These are phyloP conservation scores for Leptinotarsa juncta DNA, from an alignment of 2,888 invertebrate species.

Conservation along the genomic window DNA sequence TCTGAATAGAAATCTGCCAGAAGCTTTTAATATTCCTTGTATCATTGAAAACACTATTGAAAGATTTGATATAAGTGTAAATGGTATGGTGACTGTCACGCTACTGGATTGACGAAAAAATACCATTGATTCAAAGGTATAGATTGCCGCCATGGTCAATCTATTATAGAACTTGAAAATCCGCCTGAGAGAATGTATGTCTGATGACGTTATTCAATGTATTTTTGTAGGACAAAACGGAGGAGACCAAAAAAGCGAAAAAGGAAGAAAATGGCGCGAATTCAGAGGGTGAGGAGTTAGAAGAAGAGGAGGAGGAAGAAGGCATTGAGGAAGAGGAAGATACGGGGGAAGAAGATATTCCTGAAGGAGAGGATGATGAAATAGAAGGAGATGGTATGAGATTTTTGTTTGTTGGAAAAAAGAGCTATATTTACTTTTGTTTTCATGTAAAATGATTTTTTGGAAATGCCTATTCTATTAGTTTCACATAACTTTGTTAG, in stretches of 20 bases:
- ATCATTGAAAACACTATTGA: too few relatives aligned
- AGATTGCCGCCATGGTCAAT: too few relatives aligned
- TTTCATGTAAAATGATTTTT: too few relatives aligned
- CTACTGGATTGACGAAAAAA: too few relatives aligned
- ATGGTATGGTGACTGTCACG: too few relatives aligned
- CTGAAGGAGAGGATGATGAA: conserved; percentile 66
- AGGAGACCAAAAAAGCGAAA: conserved; percentile 82
- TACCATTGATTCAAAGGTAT: too few relatives aligned
- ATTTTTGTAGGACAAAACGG: conserved; percentile 74
- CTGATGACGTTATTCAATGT: background rate
- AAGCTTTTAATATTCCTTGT: too few relatives aligned
- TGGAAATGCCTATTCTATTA: too few relatives aligned
- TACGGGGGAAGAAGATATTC: conserved; percentile 65
- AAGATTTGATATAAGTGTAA: too few relatives aligned
- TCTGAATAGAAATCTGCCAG: too few relatives aligned
- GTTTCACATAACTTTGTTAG: too few relatives aligned
- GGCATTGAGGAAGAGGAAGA: conserved; percentile 64
- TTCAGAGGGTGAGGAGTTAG: conserved; percentile 72
- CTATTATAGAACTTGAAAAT: background rate
- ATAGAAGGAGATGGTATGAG: conserved; percentile 64
- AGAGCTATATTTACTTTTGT: too few relatives aligned
- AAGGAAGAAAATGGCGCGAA: conserved; percentile 83
- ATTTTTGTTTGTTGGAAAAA: background rate
- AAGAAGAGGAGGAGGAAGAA: conserved; percentile 74
- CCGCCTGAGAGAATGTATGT: background rate